Evolutionary conservation across 1,140 invertebrate species (phyloP), one percentile per base, ranked within the genome.

Genomic region (Potamilus streckersoni): DNA sequence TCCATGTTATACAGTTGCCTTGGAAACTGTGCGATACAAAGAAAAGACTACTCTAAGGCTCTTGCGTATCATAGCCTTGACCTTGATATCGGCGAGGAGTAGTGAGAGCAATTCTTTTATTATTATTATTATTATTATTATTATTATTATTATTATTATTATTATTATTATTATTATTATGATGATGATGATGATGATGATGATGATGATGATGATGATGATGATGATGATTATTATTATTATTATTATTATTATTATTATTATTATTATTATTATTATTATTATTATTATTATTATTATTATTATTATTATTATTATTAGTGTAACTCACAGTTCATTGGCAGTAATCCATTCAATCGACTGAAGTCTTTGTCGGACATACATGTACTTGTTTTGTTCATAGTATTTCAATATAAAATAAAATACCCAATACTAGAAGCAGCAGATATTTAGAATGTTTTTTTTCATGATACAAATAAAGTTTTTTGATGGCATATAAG

Each of bases 1-100:
- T 81, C 85, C 19, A 87, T 82, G 66, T 69, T 89, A 58, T 82
- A 89, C 77, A 85, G 84, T 74, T 85, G 71, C 61, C 82, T 85
- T 76, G 88, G 88, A 6, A 88, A 88, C 81, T 80, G 86, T 38
- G 82, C 85, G 56, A 79, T 88, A 64, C 82, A 89, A 62, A 70
- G 80, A 49, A 83, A 79, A 20, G 74, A 85, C 8, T 84, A 85
- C 66, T 76, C 84, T 16, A 70, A 82, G 14, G 84, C 88, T 14
- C 74, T 89, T 38, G 73, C 84, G 61, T 74, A 86, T 76, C 84
- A 87, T 69, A 69, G 85, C 57, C 71, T 76, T 59, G 88, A 89
- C 65, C 71, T 85, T 11, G 73, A 79, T 19, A 80, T 87, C 57
- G 85, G 84, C 57, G 79, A 84, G 72, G 61, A 85, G 64, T 73